phyloP scores from a whole-genome alignment of 2,797 vertebrate species.

The Tragopan temminckii region DNA sequence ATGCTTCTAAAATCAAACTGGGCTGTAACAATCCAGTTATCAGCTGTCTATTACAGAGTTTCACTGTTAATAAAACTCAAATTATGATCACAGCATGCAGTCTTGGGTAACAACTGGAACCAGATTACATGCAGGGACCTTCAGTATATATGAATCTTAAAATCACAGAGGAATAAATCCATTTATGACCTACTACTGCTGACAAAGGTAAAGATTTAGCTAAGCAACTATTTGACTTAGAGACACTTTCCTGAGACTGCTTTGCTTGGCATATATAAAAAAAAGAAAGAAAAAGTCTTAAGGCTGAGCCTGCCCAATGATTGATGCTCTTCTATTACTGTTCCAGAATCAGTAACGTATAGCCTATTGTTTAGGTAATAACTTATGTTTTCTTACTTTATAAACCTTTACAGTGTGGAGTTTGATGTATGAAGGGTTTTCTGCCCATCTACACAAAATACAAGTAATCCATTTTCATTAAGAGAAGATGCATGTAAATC shows the following conservation, averaged over 20 bases:
- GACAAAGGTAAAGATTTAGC: neutral
- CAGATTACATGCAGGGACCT: neutral
- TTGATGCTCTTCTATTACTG: neutral
- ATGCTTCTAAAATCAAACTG: neutral
- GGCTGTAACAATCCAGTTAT: neutral
- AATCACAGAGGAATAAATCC: neutral
- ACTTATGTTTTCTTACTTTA: neutral
- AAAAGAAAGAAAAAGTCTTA: neutral
- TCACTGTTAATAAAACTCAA: neutral
- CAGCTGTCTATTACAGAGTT: neutral
- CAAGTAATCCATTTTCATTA: neutral
- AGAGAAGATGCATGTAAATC: neutral
- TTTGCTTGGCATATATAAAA: neutral
- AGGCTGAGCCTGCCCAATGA: neutral
- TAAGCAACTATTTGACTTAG: neutral
- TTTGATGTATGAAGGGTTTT: neutral
- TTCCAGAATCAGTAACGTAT: neutral
- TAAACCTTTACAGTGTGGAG: neutral
- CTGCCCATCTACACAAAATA: neutral
- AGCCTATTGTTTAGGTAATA: neutral
- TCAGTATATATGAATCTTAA: neutral
- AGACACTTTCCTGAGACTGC: neutral
- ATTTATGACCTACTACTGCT: neutral
- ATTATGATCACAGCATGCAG: neutral
- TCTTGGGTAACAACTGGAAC: neutral